Percentiles rank a stretch among this genome's conserved stretches.
These are phyloP conservation scores for Drosophila grimshawi DNA, from an alignment of 1,140 invertebrate species.

Conservation along the genomic window DNA sequence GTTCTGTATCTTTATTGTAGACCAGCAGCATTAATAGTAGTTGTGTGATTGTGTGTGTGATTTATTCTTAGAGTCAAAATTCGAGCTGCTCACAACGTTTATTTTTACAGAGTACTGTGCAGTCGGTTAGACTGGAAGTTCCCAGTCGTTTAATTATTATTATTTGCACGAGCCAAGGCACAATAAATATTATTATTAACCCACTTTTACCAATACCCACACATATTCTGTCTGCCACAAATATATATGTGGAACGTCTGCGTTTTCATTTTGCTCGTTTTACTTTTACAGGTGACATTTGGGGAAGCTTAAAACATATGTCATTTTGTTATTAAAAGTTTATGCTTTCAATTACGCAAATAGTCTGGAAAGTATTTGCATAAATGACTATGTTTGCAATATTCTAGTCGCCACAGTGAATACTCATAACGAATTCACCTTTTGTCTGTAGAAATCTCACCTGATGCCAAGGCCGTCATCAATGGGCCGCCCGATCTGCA, in stretches of 20 bases:
- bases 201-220: slow-evolving; percentile 51
- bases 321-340: slow-evolving; percentile 63
- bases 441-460: slow-evolving; percentile 64
- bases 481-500: slow-evolving; percentile 91
- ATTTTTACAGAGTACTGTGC: not conserved
- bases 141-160: slow-evolving; percentile 67
- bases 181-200: slow-evolving; percentile 82
- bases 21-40: no score
- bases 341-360: slow-evolving; percentile 48
- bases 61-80: no score
- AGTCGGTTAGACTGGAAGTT: not conserved
- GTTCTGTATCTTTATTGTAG: no score
- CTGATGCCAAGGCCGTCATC: slow-evolving; percentile 93
- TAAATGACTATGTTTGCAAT: not conserved
- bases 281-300: slow-evolving; percentile 53
- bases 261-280: slow-evolving; percentile 18
- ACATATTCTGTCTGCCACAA: slow-evolving; percentile 12
- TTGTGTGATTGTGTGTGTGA: no score
- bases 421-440: not conserved
- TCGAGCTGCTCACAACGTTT: no score
- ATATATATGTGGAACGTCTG: slow-evolving; percentile 1
- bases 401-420: not conserved
- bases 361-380: slow-evolving; percentile 53
- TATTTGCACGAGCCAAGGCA: slow-evolving; percentile 73
- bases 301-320: slow-evolving; percentile 62